Conservation (phyloP, 1,140 invertebrate genomes). For the Coptotermes formosanus region DNA sequence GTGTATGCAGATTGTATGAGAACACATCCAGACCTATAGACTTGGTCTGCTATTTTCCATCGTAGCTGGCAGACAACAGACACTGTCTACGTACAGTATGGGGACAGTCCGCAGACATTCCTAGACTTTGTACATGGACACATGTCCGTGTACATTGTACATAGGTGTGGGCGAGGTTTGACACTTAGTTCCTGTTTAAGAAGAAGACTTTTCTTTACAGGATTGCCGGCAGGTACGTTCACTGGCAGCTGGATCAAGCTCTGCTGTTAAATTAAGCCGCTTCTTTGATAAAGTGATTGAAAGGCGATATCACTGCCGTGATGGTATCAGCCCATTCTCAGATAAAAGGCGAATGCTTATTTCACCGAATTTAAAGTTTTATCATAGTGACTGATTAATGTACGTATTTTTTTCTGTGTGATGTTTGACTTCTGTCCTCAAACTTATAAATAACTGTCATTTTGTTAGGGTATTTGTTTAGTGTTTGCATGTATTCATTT, state of each 20-base stretch:
- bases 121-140: too few species aligned
- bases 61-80: too few species aligned
- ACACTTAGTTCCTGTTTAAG: too few species aligned
- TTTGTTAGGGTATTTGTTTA: not conserved
- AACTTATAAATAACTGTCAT: not conserved
- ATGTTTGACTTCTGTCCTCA: too few species aligned
- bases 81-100: too few species aligned
- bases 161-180: too few species aligned
- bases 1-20: too few species aligned
- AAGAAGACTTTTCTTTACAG: slow-evolving; percentile 42
- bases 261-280: slow-evolving; percentile 85
- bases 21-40: too few species aligned
- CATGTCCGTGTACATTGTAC: too few species aligned
- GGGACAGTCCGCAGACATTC: too few species aligned
- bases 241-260: slow-evolving; percentile 86
- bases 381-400: slow-evolving; percentile 55
- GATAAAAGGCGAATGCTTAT: slow-evolving; percentile 53
- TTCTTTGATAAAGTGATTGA: slow-evolving; percentile 95
- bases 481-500: not conserved
- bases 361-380: slow-evolving; percentile 51
- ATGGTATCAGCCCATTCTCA: slow-evolving; percentile 48
- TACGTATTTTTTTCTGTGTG: not conserved
- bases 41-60: too few species aligned
- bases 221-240: slow-evolving; percentile 78
- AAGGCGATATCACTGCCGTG: slow-evolving; percentile 61